phyloP scores from a whole-genome alignment of 2,113 vertebrate genomes.

The Chloropsis hardwickii region DNA sequence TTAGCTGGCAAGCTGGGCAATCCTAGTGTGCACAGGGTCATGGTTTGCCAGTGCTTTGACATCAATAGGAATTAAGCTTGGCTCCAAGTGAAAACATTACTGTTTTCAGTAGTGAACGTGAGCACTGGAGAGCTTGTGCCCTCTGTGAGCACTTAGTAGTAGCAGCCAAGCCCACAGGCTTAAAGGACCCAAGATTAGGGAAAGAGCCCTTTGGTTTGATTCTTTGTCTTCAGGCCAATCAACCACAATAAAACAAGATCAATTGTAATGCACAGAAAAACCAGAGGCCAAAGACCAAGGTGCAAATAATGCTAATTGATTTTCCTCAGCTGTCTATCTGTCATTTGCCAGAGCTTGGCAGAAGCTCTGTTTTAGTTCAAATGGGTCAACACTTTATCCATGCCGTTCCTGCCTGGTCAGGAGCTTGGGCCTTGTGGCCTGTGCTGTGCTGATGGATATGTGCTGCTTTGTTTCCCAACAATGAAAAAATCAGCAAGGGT shows the following conservation, averaged over 20 bases:
- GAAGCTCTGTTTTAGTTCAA: not conserved
- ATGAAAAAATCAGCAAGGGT: not conserved
- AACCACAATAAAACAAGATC: not conserved
- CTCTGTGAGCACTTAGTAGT: not conserved
- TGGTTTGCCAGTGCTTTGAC: not conserved
- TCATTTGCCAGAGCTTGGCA: not conserved
- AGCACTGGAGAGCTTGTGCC: not conserved
- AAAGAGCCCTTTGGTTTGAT: not conserved
- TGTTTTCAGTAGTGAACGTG: slow-evolving; percentile 27
- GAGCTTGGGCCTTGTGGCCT: not conserved
- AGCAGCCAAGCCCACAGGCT: not conserved
- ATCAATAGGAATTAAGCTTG: not conserved
- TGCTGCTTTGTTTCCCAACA: not conserved
- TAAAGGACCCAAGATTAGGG: not conserved
- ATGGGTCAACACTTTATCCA: not conserved
- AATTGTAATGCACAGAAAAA: not conserved
- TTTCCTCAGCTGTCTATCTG: not conserved
- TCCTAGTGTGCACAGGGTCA: not conserved
- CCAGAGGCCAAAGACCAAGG: not conserved
- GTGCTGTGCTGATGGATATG: not conserved
- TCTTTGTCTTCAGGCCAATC: not conserved
- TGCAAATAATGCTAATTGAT: not conserved
- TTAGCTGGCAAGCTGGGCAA: not conserved
- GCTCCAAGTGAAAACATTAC: not conserved
- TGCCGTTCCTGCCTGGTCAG: not conserved